Evolutionary conservation across 2,888 invertebrate species (phyloP).

Genomic region (Oligia strigilis): DNA sequence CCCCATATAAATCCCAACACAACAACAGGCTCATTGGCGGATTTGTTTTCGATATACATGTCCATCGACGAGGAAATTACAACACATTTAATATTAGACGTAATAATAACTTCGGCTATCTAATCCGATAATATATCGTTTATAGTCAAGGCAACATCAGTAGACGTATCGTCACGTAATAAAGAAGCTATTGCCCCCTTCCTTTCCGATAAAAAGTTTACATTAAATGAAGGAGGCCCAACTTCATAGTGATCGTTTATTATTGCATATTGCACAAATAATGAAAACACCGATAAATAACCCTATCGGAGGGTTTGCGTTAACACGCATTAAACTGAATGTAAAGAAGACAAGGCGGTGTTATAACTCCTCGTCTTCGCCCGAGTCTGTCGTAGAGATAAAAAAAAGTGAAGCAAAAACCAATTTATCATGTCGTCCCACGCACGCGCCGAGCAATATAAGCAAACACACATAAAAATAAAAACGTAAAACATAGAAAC

Average conservation of each 20-base stretch:
- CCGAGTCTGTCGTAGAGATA: slow-evolving; percentile 83
- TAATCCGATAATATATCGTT: slow-evolving; percentile 61
- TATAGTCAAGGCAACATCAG: slow-evolving; percentile 67
- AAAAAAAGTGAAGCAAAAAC: slow-evolving; percentile 85
- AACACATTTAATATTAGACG: slow-evolving; percentile 55
- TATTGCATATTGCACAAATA: slow-evolving; percentile 65
- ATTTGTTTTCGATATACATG: slow-evolving; percentile 57
- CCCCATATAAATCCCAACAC: slow-evolving; percentile 80
- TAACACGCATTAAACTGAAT: slow-evolving; percentile 78
- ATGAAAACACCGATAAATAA: slow-evolving; percentile 69
- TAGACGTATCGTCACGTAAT: slow-evolving; percentile 66
- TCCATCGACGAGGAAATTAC: slow-evolving; percentile 57
- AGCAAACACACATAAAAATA: slow-evolving; percentile 85
- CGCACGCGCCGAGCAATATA: slow-evolving; percentile 85
- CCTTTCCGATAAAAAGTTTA: slow-evolving; percentile 80
- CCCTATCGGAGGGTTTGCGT: slow-evolving; percentile 69
- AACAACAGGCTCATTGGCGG: slow-evolving; percentile 76
- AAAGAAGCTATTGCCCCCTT: slow-evolving; percentile 79
- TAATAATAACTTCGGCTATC: slow-evolving; percentile 63
- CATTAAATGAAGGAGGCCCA: slow-evolving; percentile 77
- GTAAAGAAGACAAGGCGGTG: slow-evolving; percentile 78
- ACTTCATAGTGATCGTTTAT: slow-evolving; percentile 70
- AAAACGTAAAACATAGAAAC: slow-evolving; percentile 82
- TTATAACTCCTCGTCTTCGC: slow-evolving; percentile 84
- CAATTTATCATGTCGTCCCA: slow-evolving; percentile 89